Evolutionary conservation across 2,113 vertebrate species (phyloP).

Genomic region (Chunga burmeisteri): DNA sequence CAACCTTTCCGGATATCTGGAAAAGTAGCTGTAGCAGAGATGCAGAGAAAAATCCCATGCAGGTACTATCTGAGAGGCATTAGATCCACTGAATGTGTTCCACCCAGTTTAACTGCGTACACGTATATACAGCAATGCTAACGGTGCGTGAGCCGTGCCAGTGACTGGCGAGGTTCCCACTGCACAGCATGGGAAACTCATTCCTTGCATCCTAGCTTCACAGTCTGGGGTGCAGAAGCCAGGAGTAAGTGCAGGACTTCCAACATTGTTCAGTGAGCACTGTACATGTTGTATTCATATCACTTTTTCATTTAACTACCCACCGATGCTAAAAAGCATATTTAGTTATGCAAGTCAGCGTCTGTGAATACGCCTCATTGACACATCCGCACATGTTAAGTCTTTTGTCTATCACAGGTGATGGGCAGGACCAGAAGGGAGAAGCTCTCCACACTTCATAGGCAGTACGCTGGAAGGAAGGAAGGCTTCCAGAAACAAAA

Average conservation of each 20-base stretch:
- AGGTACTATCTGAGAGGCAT: neutral
- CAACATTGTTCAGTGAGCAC: neutral
- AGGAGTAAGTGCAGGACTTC: neutral
- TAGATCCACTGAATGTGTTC: neutral
- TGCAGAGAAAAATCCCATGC: neutral
- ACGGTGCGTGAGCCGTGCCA: neutral
- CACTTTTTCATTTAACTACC: neutral
- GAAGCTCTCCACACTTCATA: neutral
- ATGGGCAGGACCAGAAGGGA: neutral
- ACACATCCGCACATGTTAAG: accelerated
- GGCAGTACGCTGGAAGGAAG: neutral
- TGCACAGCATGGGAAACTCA: neutral
- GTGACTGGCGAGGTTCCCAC: neutral
- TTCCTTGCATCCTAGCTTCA: neutral
- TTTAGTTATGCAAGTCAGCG: neutral
- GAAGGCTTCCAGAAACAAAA: neutral
- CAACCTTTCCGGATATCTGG: neutral
- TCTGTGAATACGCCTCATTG: neutral
- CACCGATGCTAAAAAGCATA: neutral
- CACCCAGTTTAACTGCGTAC: neutral
- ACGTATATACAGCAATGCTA: accelerated
- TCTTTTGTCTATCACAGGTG: neutral
- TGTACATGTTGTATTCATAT: neutral
- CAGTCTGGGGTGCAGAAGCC: neutral
- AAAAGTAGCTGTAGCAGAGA: neutral